Evolutionary conservation across 2,888 invertebrate genomes (phyloP).

Genomic region (Brachyptera putata): DNA sequence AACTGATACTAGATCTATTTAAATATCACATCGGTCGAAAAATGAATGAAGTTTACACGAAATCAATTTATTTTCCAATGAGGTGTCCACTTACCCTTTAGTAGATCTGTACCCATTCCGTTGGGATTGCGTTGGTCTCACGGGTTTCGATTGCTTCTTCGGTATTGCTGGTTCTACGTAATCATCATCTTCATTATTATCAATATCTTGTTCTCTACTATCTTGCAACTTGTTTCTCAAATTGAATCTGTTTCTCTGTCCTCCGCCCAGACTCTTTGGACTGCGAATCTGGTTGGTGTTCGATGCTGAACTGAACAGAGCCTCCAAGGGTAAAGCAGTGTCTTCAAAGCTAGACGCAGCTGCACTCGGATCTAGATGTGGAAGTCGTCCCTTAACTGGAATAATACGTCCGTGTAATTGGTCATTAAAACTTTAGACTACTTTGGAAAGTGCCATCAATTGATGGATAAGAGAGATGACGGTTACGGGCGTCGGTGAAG

Average conservation of each 20-base stretch:
- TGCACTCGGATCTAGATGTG: constrained; percentile 62
- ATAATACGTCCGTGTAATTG: too few relatives aligned
- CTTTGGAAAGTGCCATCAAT: too few relatives aligned
- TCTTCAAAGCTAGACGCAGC: constrained; percentile 56
- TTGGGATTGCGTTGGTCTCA: constrained; percentile 5
- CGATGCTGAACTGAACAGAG: constrained; percentile 47
- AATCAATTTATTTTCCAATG: too few relatives aligned
- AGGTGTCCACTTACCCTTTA: constrained; percentile 5
- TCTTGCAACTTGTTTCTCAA: constrained; percentile 17
- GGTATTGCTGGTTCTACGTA: not conserved
- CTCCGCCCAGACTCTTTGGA: constrained; percentile 1
- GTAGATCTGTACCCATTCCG: constrained; percentile 16
- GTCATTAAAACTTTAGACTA: too few relatives aligned
- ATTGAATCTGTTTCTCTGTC: constrained; percentile 17
- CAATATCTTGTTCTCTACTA: constrained; percentile 40
- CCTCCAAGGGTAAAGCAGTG: constrained; percentile 51
- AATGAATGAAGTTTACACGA: too few relatives aligned
- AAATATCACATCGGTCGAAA: too few relatives aligned
- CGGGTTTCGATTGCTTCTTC: not conserved
- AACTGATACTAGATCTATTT: too few relatives aligned
- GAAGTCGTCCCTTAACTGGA: constrained; percentile 28
- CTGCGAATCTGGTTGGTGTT: constrained; percentile 42
- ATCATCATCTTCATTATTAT: constrained; percentile 34
- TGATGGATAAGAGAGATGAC: too few relatives aligned
- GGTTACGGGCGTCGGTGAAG: too few relatives aligned